Base-by-base conservation (phyloP, 1,140 invertebrate species). In the Leptoteleia sp. region DNA sequence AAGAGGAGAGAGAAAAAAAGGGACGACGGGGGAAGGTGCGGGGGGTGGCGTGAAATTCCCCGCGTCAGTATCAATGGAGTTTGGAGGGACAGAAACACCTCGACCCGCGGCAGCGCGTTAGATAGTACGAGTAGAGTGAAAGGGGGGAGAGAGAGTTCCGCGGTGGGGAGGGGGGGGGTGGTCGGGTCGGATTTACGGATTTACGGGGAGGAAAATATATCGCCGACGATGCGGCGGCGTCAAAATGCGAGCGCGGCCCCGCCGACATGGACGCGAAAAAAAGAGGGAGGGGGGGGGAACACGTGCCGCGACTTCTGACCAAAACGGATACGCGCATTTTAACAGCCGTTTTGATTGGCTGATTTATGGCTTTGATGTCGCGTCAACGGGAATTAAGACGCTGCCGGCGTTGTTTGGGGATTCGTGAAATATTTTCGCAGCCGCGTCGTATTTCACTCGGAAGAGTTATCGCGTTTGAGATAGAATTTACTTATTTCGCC, bases 181-280 rank as follows among this genome's bases (percentile, higher is more conserved):
- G n/a, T n/a, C n/a, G 33, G 40, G 31, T 3, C 22, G 71, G 77
- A 75, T 79, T 79, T 79, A 79, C 57, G 64, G 76, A 79, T 79
- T 73, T 73, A 72, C 68, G 57, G 29, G 50, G 25, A 50, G 38
- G 50, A 54, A 67, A 79, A 79, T 79, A 79, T 79, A 79, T 75
- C 33, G 70, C 55, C 70, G 55, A 8, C 27, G 52, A 3, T 50
- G 62, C 27, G 50, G 50, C 64, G 61, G 55, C 70, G 76, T 62
- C 43, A 59, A 75, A 79, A 79, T 67, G 71, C 43, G 62, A 62
- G 38, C 43, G 42, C 19, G 72, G 40, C 17, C 13, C 37, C 42
- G 65, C 50, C 40, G 50, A 57, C 40, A n/a, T n/a, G n/a, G n/a
- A n/a, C n/a, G n/a, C n/a, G n/a, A n/a, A n/a, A n/a, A n/a, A n/a